Evolutionary conservation across 1,140 invertebrate species (phyloP).

Genomic region (Listronotus oregonensis): DNA sequence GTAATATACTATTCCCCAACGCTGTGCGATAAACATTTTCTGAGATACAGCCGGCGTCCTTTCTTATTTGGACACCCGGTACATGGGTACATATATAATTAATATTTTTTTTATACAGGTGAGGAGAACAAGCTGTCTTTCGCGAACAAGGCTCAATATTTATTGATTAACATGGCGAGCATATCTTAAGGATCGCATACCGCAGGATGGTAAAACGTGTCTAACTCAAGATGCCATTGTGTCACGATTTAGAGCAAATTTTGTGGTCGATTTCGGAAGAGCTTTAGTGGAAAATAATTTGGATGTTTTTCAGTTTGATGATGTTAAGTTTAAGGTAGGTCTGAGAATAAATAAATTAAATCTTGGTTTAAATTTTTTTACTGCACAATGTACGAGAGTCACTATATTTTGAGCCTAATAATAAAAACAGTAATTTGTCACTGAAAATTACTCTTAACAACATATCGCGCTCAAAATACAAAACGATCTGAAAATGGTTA

Average conservation of each 20-base stretch:
- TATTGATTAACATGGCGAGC: constrained; percentile 79
- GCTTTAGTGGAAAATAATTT: constrained; percentile 80
- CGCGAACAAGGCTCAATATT: constrained; percentile 86
- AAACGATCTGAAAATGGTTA: too few species aligned
- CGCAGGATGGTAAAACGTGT: constrained; percentile 59
- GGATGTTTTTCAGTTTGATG: constrained; percentile 71
- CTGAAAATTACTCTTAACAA: too few species aligned
- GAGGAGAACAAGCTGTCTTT: constrained; percentile 67
- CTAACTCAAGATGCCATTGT: constrained; percentile 61
- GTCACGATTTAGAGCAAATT: constrained; percentile 71
- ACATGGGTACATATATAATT: background rate
- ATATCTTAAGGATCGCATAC: constrained; percentile 69
- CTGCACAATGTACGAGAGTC: too few species aligned
- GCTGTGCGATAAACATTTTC: too few species aligned
- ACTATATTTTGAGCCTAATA: too few species aligned
- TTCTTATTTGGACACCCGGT: too few species aligned
- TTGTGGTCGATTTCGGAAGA: constrained; percentile 64
- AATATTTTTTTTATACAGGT: constrained; percentile 43
- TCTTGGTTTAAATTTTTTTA: too few species aligned
- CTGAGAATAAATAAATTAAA: too few species aligned
- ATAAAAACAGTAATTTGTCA: too few species aligned
- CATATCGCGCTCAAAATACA: too few species aligned
- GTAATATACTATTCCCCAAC: too few species aligned
- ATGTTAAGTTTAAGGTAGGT: constrained; percentile 68
- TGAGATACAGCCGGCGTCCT: too few species aligned